Evolutionary conservation across 2,888 invertebrate species (phyloP).

Genomic region (Andrena fulva): DNA sequence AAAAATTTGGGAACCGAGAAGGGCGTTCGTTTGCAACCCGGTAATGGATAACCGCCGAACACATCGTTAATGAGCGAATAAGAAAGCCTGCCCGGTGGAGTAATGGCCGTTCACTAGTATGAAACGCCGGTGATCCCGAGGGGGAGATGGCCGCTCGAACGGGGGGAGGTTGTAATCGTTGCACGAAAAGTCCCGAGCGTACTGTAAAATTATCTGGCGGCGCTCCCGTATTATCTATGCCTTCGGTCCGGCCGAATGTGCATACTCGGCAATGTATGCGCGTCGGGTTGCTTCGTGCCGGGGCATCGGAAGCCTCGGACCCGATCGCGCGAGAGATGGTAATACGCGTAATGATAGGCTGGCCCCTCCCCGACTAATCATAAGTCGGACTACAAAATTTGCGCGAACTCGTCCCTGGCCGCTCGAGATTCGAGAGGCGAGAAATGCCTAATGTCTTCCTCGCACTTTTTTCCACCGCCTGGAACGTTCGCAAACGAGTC

Average conservation of each 20-base stretch:
- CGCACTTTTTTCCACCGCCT: constrained; percentile 31
- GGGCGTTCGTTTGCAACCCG: not conserved
- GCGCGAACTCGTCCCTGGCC: constrained; percentile 65
- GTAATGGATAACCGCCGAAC: constrained; percentile 38
- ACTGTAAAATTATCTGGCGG: constrained; percentile 61
- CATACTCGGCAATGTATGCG: constrained; percentile 38
- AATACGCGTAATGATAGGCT: constrained; percentile 72
- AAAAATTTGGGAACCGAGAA: not conserved
- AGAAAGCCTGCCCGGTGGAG: constrained; percentile 17
- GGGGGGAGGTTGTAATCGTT: constrained; percentile 52
- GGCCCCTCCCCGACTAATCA: constrained; percentile 67
- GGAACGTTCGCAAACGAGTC: constrained; percentile 5
- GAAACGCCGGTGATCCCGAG: not conserved
- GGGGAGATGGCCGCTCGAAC: not conserved
- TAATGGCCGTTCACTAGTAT: constrained; percentile 22
- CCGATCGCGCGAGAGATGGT: constrained; percentile 71
- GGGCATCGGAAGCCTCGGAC: constrained; percentile 64
- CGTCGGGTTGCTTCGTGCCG: constrained; percentile 21
- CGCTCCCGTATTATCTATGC: constrained; percentile 66
- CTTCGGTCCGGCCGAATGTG: constrained; percentile 50
- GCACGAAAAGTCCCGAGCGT: constrained; percentile 45
- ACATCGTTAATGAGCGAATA: constrained; percentile 25
- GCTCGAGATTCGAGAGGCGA: constrained; percentile 55
- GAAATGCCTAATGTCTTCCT: constrained; percentile 59
- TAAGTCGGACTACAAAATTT: constrained; percentile 72